phyloP scores from a whole-genome alignment of 2,113 vertebrate genomes.

The Sigmodon hispidus region DNA sequence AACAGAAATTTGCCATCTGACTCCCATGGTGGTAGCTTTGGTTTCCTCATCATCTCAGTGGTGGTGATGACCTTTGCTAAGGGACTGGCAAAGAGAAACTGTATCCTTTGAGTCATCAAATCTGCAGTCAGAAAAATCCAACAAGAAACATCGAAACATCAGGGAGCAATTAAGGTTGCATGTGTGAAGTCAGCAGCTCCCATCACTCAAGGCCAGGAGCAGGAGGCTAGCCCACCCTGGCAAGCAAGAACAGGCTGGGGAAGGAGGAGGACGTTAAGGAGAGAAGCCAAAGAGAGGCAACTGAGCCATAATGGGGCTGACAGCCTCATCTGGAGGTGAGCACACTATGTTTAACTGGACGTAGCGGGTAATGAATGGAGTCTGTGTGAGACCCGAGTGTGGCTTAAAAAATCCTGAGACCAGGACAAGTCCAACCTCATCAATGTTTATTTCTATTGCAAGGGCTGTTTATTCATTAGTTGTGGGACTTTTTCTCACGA shows the following conservation, averaged over 20 bases:
- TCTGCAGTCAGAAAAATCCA: background rate
- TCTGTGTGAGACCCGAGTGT: no score
- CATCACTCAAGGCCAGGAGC: accelerated
- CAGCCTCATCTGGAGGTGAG: background rate
- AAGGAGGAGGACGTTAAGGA: background rate
- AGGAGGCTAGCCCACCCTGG: background rate
- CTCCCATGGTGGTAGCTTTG: background rate
- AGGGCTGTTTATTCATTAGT: background rate
- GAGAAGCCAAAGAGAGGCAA: background rate
- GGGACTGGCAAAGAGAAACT: background rate
- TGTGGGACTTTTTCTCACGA: background rate
- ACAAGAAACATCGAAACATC: background rate
- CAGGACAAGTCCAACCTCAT: background rate
- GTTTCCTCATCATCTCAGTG: background rate
- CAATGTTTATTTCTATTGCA: background rate
- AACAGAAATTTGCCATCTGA: background rate
- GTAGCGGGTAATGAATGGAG: background rate
- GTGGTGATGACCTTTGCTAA: background rate
- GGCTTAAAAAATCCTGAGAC: background rate
- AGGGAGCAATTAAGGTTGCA: background rate
- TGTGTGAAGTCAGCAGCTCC: background rate
- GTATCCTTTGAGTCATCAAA: accelerated
- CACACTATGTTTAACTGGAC: no score
- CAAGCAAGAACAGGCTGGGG: accelerated
- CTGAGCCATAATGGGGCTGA: accelerated